Evolutionary conservation across 2,113 vertebrate species (phyloP).

Genomic region (Stigmatopora nigra): DNA sequence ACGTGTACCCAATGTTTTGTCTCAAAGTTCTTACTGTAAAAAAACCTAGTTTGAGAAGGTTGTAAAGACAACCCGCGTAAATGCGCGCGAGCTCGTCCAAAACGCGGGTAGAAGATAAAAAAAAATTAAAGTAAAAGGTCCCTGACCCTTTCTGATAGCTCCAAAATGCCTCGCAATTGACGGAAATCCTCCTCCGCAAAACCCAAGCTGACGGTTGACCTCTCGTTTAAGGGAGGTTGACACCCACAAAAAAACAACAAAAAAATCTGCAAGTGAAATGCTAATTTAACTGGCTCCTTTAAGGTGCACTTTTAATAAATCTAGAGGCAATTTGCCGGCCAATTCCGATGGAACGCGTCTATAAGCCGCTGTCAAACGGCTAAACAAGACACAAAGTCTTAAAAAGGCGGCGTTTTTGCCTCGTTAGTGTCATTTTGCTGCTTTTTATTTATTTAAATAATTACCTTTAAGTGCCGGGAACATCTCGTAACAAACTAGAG

Average conservation of each 20-base stretch:
- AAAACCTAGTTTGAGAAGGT: conserved; percentile 29
- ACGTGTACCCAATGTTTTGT: background rate
- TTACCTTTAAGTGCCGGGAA: conserved; percentile 71
- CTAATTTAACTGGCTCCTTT: conserved; percentile 72
- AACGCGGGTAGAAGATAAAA: conserved; percentile 70
- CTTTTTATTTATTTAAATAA: conserved; percentile 41
- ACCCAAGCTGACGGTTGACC: conserved; percentile 69
- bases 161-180: conserved; percentile 69
- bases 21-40: conserved; percentile 19
- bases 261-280: conserved; percentile 60
- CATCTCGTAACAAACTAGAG: conserved; percentile 57
- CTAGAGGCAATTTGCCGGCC: conserved; percentile 67
- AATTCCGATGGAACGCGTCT: conserved; percentile 65
- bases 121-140: conserved; percentile 73
- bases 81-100: conserved; percentile 66
- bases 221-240: conserved; percentile 71
- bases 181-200: conserved; percentile 69
- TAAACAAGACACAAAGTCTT: conserved; percentile 37
- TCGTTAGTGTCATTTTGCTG: conserved; percentile 57
- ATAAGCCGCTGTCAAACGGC: conserved; percentile 57
- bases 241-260: conserved; percentile 46
- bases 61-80: conserved; percentile 53
- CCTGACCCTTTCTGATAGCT: conserved; percentile 70
- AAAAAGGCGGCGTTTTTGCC: conserved; percentile 44
- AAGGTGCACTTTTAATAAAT: conserved; percentile 71